These are phyloP conservation scores for Xenopus borealis DNA, from an alignment of 2,113 vertebrate genomes.

Conservation along the genomic window DNA sequence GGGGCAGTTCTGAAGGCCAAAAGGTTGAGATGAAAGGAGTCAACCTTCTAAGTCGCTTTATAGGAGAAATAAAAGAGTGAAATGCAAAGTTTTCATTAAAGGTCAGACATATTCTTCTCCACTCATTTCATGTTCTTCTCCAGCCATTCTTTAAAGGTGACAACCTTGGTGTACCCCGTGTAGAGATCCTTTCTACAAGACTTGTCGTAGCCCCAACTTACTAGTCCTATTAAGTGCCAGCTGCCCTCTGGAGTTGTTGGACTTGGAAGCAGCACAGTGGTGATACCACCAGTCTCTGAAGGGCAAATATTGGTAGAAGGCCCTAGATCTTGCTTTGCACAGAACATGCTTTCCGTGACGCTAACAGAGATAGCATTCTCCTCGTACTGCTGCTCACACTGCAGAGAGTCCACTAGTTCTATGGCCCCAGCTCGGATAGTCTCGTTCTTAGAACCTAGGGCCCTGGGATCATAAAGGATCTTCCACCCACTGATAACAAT, in stretches of 20 bases:
- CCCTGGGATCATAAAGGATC: slow-evolving; percentile 65
- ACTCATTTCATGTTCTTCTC: slow-evolving; percentile 87
- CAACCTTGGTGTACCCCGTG: slow-evolving; percentile 84
- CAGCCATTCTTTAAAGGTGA: slow-evolving; percentile 93
- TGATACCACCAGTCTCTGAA: slow-evolving; percentile 91
- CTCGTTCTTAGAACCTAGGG: slow-evolving; percentile 67
- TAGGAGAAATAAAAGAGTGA: too few species aligned
- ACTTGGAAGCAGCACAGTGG: slow-evolving; percentile 70
- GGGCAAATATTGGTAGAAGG: slow-evolving; percentile 85
- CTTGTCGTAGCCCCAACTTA: slow-evolving; percentile 93
- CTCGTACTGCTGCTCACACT: slow-evolving; percentile 91
- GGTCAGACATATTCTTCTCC: background rate
- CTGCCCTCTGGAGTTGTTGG: slow-evolving; percentile 60
- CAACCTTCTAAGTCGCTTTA: too few species aligned
- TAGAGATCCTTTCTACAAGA: slow-evolving; percentile 83
- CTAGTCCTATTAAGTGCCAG: slow-evolving; percentile 90
- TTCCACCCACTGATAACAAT: slow-evolving; percentile 89
- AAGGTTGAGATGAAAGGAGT: too few species aligned
- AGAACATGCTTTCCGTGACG: slow-evolving; percentile 95
- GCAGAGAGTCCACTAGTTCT: slow-evolving; percentile 77
- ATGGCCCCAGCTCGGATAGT: slow-evolving; percentile 76
- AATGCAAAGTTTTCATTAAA: background rate
- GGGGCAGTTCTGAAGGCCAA: too few species aligned
- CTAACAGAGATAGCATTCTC: slow-evolving; percentile 81
- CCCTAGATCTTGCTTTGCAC: slow-evolving; percentile 71